phyloP scores from a whole-genome alignment of 2,797 vertebrate species.

The Lacerta agilis region DNA sequence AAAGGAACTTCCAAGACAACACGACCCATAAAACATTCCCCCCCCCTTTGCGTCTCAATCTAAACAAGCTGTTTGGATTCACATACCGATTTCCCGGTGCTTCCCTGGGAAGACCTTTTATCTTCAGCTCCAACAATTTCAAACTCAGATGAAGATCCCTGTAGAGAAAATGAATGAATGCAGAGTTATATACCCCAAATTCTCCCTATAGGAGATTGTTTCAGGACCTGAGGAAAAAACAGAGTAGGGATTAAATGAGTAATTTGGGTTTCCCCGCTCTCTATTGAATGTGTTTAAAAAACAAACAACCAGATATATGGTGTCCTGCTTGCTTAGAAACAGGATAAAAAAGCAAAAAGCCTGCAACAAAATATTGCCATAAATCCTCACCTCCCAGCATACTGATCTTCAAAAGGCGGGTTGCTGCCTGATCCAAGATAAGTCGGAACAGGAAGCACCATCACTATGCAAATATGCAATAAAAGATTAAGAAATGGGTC shows the following conservation, averaged over 20 bases:
- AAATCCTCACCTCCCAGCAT: neutral
- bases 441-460: too few relatives aligned
- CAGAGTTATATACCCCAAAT: slow-evolving; percentile 26
- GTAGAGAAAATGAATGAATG: slow-evolving; percentile 8
- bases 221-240: neutral
- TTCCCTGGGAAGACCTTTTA: slow-evolving; percentile 64
- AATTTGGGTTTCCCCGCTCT: neutral
- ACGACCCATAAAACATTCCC: neutral
- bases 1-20: neutral
- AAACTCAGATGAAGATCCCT: slow-evolving; percentile 90
- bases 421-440: too few relatives aligned
- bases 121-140: slow-evolving; percentile 85
- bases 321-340: neutral
- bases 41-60: neutral
- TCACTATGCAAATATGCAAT: too few relatives aligned
- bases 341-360: neutral
- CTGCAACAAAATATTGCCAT: neutral
- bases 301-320: too few relatives aligned
- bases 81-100: slow-evolving; percentile 56
- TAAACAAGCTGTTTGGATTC: neutral
- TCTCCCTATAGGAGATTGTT: too few relatives aligned
- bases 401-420: too few relatives aligned
- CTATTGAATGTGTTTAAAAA: too few relatives aligned
- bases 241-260: neutral
- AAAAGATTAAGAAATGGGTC: too few relatives aligned